phyloP scores from a whole-genome alignment of 2,797 vertebrate genomes.

The Sebastes trivittatus region DNA sequence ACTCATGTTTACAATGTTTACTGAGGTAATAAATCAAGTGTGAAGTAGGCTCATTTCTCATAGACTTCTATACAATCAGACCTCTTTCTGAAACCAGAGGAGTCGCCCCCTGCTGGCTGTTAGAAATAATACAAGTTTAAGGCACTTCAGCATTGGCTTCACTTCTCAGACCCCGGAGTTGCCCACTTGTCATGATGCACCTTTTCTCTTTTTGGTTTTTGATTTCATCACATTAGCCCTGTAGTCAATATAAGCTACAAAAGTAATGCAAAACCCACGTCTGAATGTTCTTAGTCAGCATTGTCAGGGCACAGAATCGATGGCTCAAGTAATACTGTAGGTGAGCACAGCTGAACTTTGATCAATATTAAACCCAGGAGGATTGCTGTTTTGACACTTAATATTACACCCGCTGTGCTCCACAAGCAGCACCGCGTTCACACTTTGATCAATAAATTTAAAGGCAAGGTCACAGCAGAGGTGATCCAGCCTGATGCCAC shows the following conservation, averaged over 20 bases:
- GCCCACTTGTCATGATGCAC: slow-evolving; percentile 6
- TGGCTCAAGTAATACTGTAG: slow-evolving; percentile 22
- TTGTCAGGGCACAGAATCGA: slow-evolving; percentile 41
- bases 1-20: no score
- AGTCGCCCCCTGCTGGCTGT: no score
- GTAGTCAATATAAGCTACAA: slow-evolving; percentile 9
- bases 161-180: no score
- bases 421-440: background rate
- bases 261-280: slow-evolving; percentile 44
- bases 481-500: background rate
- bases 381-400: slow-evolving; percentile 38
- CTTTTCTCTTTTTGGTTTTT: background rate
- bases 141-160: no score
- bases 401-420: slow-evolving; percentile 13
- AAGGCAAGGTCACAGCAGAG: slow-evolving; percentile 23
- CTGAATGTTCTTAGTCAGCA: slow-evolving; percentile 52
- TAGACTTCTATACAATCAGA: no score
- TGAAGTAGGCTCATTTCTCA: no score
- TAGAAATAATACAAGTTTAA: no score
- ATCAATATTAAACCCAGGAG: slow-evolving; percentile 56
- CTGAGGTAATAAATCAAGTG: no score
- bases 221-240: slow-evolving; percentile 22
- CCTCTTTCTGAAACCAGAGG: no score
- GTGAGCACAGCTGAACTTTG: slow-evolving; percentile 35
- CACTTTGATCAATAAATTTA: slow-evolving; percentile 18